Conservation (phyloP, 23 tunicate genomes). For the Styela plicata region DNA sequence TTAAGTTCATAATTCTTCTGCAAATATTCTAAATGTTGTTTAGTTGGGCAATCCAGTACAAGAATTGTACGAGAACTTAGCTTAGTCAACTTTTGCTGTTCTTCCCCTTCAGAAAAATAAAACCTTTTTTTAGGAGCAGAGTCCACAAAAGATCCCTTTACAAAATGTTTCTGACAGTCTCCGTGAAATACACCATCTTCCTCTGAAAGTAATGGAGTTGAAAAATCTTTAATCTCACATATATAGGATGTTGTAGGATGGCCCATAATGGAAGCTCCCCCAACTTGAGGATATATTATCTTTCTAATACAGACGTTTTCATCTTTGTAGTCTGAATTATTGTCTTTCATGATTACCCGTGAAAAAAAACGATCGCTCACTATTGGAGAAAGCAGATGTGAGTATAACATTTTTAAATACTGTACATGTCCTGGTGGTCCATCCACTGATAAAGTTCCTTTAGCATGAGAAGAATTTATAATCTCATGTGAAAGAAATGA, state of each 20-base stretch:
- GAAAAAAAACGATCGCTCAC: not conserved
- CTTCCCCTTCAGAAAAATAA: no score
- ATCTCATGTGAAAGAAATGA: not conserved
- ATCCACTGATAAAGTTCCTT: not conserved
- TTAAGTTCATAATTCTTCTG: not conserved
- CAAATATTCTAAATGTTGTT: conserved; percentile 12
- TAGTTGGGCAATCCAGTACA: conserved; percentile 30
- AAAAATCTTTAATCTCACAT: not conserved
- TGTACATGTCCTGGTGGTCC: not conserved
- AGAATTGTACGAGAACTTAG: no score
- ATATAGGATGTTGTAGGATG: not conserved
- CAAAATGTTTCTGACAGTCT: no score
- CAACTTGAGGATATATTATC: not conserved
- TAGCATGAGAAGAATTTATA: not conserved
- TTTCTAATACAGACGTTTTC: not conserved
- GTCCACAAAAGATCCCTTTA: no score
- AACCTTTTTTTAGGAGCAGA: no score
- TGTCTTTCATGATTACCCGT: not conserved
- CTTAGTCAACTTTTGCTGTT: no score
- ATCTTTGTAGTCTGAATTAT: not conserved
- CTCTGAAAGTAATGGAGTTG: no score
- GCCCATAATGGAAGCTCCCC: not conserved
- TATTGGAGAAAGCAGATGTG: not conserved
- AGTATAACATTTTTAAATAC: not conserved
- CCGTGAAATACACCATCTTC: no score